These are phyloP conservation scores for Sminthurinus signatus DNA, from an alignment of 1,140 invertebrate genomes.

Conservation along the genomic window DNA sequence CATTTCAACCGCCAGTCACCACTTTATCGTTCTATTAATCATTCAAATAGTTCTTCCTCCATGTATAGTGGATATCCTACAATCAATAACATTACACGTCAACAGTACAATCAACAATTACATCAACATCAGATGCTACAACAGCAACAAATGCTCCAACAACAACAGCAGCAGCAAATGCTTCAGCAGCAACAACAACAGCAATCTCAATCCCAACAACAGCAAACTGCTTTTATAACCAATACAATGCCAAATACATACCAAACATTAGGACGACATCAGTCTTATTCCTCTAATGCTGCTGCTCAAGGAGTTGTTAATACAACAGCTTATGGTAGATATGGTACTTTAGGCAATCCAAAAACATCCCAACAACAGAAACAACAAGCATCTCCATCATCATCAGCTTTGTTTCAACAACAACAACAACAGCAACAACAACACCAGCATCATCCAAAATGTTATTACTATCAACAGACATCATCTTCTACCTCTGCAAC, in stretches of 20 bases:
- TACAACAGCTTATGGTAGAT: constrained; percentile 29
- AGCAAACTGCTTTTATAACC: constrained; percentile 13
- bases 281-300: constrained; percentile 17
- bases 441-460: constrained; percentile 40
- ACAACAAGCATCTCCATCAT: constrained; percentile 15
- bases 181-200: constrained; percentile 15
- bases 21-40: constrained; percentile 38
- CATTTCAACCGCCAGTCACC: constrained; percentile 39
- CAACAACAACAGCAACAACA: constrained; percentile 12
- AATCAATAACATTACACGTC: constrained; percentile 39
- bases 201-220: constrained; percentile 10
- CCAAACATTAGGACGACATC: constrained; percentile 27
- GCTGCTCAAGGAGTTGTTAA: constrained; percentile 30
- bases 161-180: constrained; percentile 13
- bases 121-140: constrained; percentile 16
- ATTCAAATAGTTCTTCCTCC: constrained; percentile 34
- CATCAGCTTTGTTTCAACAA: neutral
- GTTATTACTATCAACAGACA: constrained; percentile 39
- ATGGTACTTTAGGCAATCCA: constrained; percentile 25
- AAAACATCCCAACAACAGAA: constrained; percentile 13
- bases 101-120: constrained; percentile 31
- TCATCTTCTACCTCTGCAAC: constrained; percentile 3
- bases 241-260: constrained; percentile 27
- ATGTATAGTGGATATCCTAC: constrained; percentile 41
- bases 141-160: constrained; percentile 21